Percentiles rank a stretch among this genome's conserved stretches.
Evolutionary conservation across 2,113 vertebrate species (phyloP).

Genomic region (Columba janthina): DNA sequence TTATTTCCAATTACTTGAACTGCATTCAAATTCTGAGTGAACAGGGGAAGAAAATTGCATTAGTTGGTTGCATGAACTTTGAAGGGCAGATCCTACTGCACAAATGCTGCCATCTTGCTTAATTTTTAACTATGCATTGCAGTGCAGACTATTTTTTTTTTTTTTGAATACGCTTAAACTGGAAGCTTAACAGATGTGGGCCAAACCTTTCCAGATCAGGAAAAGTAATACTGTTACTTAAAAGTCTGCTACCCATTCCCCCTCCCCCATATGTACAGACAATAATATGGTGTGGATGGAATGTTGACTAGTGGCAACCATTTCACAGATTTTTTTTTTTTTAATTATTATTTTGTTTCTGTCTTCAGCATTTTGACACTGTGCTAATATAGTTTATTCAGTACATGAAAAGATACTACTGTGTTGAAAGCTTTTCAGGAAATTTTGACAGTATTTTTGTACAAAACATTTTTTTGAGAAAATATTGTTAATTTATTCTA

Average conservation of each 20-base stretch:
- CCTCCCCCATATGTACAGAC: slow-evolving; percentile 80
- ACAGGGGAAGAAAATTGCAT: slow-evolving; percentile 69
- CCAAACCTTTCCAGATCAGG: slow-evolving; percentile 80
- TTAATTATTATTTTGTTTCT: slow-evolving; percentile 65
- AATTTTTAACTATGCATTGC: slow-evolving; percentile 85
- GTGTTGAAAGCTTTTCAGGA: slow-evolving; percentile 92
- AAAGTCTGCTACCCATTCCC: slow-evolving; percentile 72
- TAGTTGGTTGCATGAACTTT: slow-evolving; percentile 83
- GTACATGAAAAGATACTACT: slow-evolving; percentile 90
- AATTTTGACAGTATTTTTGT: slow-evolving; percentile 95
- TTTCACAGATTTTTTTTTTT: slow-evolving; percentile 78
- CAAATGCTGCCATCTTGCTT: slow-evolving; percentile 85
- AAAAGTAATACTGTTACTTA: slow-evolving; percentile 78
- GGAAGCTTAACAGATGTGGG: slow-evolving; percentile 82
- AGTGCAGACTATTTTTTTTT: slow-evolving; percentile 71
- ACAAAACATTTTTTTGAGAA: slow-evolving; percentile 89
- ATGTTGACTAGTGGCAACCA: slow-evolving; percentile 80
- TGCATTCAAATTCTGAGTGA: slow-evolving; percentile 76
- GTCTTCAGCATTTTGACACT: slow-evolving; percentile 85
- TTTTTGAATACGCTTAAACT: slow-evolving; percentile 75
- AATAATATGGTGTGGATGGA: slow-evolving; percentile 84
- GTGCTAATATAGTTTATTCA: slow-evolving; percentile 89
- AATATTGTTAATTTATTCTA: slow-evolving; percentile 95
- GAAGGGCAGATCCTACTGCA: slow-evolving; percentile 80
- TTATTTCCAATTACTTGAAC: slow-evolving; percentile 76